Percentiles rank a stretch among this genome's conserved stretches.
Evolutionary conservation across 2,113 vertebrate genomes (phyloP).

Genomic region (Thalassoma bifasciatum): DNA sequence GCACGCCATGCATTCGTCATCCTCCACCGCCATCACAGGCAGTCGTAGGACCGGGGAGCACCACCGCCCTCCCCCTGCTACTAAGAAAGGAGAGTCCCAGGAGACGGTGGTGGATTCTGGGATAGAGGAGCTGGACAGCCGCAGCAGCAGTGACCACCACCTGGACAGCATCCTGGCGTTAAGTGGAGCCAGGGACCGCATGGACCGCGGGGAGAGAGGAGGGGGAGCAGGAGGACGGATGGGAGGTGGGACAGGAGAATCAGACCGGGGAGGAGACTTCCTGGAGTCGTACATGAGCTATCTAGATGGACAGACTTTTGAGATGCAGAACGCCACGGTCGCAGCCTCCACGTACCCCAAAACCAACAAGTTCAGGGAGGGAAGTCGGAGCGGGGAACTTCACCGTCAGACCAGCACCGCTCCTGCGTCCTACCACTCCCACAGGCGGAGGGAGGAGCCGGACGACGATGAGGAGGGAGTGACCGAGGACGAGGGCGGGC

Average conservation of each 20-base stretch:
- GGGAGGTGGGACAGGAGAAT: constrained; percentile 72
- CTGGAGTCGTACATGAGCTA: constrained; percentile 95
- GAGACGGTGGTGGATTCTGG: constrained; percentile 92
- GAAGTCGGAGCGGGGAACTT: constrained; percentile 70
- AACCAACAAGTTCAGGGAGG: constrained; percentile 78
- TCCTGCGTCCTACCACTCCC: constrained; percentile 78
- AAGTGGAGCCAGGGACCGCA: constrained; percentile 70
- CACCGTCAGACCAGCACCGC: constrained; percentile 81
- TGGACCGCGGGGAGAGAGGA: constrained; percentile 70
- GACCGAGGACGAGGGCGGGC: constrained; percentile 61
- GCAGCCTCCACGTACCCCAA: constrained; percentile 83
- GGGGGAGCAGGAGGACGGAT: constrained; percentile 59
- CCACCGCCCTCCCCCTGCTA: constrained; percentile 58
- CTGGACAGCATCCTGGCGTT: constrained; percentile 90
- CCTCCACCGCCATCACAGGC: constrained; percentile 63
- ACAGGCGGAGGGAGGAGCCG: constrained; percentile 74
- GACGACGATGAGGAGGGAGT: constrained; percentile 75
- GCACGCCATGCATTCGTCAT: constrained; percentile 62
- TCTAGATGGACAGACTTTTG: constrained; percentile 91
- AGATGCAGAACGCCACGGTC: constrained; percentile 83
- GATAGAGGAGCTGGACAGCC: constrained; percentile 93
- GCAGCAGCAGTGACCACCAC: constrained; percentile 94
- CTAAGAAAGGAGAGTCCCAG: constrained; percentile 84
- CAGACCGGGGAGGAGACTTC: constrained; percentile 85
- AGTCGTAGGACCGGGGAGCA: constrained; percentile 70